Percentiles rank a stretch among this genome's conserved stretches.
Evolutionary conservation across 2,113 vertebrate species (phyloP).

Genomic region (Calypte anna): DNA sequence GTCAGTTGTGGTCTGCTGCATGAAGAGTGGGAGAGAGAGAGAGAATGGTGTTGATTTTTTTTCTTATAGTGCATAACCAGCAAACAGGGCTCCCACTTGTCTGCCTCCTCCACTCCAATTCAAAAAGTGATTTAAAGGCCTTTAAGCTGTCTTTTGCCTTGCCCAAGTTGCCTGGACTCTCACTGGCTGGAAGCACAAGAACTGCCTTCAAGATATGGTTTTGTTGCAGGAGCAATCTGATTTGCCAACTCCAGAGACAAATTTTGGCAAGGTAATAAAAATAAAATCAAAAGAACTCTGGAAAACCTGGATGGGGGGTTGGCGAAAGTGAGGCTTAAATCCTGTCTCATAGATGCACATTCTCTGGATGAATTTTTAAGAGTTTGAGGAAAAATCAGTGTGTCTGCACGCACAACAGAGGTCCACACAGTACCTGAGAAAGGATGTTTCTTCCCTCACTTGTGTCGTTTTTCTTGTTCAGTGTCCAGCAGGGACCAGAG

Average conservation of each 20-base stretch:
- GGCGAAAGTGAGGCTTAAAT: neutral
- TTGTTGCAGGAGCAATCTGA: neutral
- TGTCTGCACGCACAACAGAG: neutral
- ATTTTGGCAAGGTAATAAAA: neutral
- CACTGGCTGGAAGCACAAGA: neutral
- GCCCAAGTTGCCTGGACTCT: neutral
- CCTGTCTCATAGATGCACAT: neutral
- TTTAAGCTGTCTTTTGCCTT: neutral
- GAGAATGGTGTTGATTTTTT: neutral
- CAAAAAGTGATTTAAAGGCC: neutral
- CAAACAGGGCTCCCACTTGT: neutral
- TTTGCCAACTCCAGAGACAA: neutral
- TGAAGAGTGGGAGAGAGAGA: neutral
- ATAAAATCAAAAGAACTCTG: neutral
- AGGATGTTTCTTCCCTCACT: neutral
- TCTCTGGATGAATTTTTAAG: neutral
- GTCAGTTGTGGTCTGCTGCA: neutral
- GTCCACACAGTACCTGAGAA: neutral
- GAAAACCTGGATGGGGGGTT: neutral
- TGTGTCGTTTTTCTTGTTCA: neutral
- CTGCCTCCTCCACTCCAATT: neutral
- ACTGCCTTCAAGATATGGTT: neutral
- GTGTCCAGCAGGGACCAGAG: neutral
- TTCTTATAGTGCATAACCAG: neutral
- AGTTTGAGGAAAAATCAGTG: neutral